Conservation (phyloP, 2,797 vertebrate species). For the Lates japonicus region DNA sequence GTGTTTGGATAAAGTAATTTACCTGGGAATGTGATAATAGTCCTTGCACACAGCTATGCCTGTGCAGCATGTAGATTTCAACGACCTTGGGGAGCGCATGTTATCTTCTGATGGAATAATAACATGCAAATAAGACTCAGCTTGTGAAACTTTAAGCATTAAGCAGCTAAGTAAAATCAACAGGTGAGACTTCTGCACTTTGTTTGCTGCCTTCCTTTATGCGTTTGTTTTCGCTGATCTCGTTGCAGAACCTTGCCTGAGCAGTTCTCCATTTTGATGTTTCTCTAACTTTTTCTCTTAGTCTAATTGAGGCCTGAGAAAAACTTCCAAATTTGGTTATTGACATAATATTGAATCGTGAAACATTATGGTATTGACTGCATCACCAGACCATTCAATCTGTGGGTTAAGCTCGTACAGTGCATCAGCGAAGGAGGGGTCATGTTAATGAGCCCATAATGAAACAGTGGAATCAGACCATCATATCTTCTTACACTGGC, state of each 20-base stretch:
- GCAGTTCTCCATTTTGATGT: slow-evolving; percentile 47
- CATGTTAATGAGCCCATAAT: slow-evolving; percentile 77
- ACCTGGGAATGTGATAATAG: not conserved
- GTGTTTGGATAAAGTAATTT: slow-evolving; percentile 1
- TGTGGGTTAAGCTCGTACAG: slow-evolving; percentile 56
- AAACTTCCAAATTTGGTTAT: slow-evolving; percentile 61
- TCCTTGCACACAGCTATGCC: not conserved
- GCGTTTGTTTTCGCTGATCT: slow-evolving; percentile 59
- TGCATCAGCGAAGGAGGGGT: slow-evolving; percentile 65
- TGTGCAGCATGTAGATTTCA: not conserved
- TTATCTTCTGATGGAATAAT: slow-evolving; percentile 10
- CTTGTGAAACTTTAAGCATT: not conserved
- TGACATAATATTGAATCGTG: slow-evolving; percentile 64
- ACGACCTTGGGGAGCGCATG: not conserved
- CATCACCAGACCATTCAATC: slow-evolving; percentile 72
- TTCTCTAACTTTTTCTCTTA: slow-evolving; percentile 48
- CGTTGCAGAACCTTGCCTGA: slow-evolving; percentile 55
- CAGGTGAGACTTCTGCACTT: slow-evolving; percentile 18
- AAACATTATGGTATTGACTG: slow-evolving; percentile 66
- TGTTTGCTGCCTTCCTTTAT: slow-evolving; percentile 31
- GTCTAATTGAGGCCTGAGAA: slow-evolving; percentile 25
- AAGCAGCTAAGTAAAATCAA: slow-evolving; percentile 2
- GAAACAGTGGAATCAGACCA: slow-evolving; percentile 83
- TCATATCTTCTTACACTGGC: slow-evolving; percentile 79
- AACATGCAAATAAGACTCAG: not conserved